phyloP scores from a whole-genome alignment of 2,888 invertebrate genomes.

The Protophormia terraenovae region DNA sequence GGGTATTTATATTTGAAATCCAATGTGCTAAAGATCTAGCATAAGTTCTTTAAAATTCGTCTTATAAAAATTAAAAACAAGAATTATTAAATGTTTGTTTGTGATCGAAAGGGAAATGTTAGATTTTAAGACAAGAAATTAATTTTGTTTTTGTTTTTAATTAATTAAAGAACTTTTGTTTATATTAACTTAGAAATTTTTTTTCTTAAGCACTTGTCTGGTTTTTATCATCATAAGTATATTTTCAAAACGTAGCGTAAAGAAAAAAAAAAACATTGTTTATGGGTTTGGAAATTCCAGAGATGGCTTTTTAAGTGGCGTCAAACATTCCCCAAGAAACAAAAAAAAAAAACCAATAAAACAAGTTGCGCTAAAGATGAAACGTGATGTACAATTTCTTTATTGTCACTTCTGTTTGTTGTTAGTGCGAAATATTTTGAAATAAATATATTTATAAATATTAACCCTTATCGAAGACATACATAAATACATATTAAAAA shows the following conservation, averaged over 20 bases:
- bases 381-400: conserved; percentile 1
- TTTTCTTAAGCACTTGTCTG: neutral
- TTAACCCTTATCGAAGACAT: neutral
- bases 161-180: neutral
- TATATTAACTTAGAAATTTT: neutral
- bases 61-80: neutral
- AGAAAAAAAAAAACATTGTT: neutral
- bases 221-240: neutral
- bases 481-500: neutral
- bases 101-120: neutral
- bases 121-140: neutral
- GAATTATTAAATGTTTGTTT: neutral
- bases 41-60: neutral
- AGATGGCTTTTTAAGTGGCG: conserved; percentile 8
- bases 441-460: neutral
- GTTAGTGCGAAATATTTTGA: neutral
- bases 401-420: neutral
- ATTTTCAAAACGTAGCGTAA: neutral
- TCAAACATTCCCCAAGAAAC: neutral
- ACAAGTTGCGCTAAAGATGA: conserved; percentile 28
- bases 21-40: neutral
- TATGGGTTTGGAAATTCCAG: conserved; percentile 14
- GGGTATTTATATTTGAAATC: neutral
- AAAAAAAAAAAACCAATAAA: neutral
- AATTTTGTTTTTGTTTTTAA: too few species aligned